phyloP scores from a whole-genome alignment of 2,888 invertebrate genomes.

The Catocala fraxini region DNA sequence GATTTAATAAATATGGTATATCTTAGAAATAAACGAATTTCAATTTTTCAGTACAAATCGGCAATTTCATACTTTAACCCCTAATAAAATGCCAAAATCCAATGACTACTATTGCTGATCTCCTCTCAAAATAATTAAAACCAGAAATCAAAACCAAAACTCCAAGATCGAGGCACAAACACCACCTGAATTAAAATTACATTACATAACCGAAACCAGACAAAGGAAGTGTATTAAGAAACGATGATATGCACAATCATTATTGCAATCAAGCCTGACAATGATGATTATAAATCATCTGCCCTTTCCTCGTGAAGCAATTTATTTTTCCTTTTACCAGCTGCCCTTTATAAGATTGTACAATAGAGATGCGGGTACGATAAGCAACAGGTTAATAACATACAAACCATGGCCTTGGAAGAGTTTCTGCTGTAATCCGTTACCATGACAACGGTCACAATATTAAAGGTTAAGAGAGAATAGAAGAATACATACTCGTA shows the following conservation, averaged over 20 bases:
- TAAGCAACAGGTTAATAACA: constrained; percentile 18
- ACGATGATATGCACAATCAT: constrained; percentile 1
- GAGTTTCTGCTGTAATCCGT: background rate
- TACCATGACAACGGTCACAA: background rate
- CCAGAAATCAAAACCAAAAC: too few relatives aligned
- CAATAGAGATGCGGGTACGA: background rate
- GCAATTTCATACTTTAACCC: too few relatives aligned
- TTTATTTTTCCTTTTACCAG: constrained; percentile 3
- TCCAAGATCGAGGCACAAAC: too few relatives aligned
- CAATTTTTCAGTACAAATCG: too few relatives aligned
- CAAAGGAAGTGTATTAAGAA: background rate
- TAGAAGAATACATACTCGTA: too few relatives aligned
- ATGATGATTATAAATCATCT: background rate
- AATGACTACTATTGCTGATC: too few relatives aligned
- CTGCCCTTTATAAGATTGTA: background rate
- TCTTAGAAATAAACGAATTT: too few relatives aligned
- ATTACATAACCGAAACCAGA: too few relatives aligned
- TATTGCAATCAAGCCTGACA: background rate
- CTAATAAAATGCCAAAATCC: too few relatives aligned
- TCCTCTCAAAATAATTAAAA: too few relatives aligned
- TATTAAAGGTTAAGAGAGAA: background rate
- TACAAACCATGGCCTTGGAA: constrained; percentile 3
- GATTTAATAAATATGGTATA: too few relatives aligned
- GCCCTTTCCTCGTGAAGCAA: background rate
- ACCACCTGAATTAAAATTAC: too few relatives aligned